phyloP scores from a whole-genome alignment of 2,113 vertebrate species.

The Butorides virescens region DNA sequence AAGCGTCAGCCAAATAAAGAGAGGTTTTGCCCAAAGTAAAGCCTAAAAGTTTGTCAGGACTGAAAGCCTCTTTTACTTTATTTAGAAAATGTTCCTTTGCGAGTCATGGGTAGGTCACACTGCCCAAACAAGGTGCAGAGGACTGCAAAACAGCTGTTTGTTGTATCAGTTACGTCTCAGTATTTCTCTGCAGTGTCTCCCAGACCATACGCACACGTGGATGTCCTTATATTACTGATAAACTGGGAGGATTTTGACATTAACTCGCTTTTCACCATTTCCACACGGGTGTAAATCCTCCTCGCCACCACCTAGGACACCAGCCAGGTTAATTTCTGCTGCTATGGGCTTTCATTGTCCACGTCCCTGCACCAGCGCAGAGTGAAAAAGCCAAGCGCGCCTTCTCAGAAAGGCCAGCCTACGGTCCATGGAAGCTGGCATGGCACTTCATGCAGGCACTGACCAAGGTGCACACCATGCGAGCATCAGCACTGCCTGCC shows the following conservation, averaged over 20 bases:
- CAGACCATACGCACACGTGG: neutral
- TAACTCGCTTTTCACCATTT: neutral
- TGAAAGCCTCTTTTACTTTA: neutral
- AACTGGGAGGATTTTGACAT: neutral
- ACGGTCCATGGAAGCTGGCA: fast-evolving
- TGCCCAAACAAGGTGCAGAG: neutral
- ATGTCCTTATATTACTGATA: neutral
- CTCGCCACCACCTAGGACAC: neutral
- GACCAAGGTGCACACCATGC: fast-evolving
- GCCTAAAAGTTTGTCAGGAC: neutral
- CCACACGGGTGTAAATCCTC: neutral
- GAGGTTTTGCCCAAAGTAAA: neutral
- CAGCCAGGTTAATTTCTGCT: neutral
- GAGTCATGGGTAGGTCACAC: neutral
- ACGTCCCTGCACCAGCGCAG: neutral
- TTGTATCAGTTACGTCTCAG: neutral
- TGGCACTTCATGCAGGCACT: neutral
- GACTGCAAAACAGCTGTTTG: neutral
- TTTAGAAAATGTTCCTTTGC: neutral
- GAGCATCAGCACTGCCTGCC: fast-evolving
- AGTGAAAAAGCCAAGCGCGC: neutral
- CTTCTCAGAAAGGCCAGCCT: neutral
- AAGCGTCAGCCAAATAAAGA: neutral
- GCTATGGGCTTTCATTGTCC: neutral
- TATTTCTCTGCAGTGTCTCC: neutral